Evolutionary conservation across 2,888 invertebrate genomes (phyloP).

Genomic region (Alsophila aescularia): DNA sequence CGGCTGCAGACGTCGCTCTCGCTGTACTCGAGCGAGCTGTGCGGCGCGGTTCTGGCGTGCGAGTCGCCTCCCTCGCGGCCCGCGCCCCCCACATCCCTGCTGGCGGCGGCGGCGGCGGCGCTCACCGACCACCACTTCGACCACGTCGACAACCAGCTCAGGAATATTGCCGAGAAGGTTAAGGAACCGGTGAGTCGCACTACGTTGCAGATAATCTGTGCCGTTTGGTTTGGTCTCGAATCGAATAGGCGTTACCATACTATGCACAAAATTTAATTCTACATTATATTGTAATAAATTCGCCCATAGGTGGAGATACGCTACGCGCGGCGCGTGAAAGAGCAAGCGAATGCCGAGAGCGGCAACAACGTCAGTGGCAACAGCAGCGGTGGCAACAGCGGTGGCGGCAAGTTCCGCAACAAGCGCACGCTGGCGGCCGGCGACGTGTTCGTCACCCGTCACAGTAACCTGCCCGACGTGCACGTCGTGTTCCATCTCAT

Average conservation of each 20-base stretch:
- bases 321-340: slow-evolving; percentile 59
- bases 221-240: no score
- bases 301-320: slow-evolving; percentile 56
- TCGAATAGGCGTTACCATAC: no score
- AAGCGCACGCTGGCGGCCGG: slow-evolving; percentile 88
- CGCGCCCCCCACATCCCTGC: slow-evolving; percentile 60
- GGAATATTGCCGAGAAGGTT: slow-evolving; percentile 86
- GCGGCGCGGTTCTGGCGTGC: slow-evolving; percentile 93
- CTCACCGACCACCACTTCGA: slow-evolving; percentile 97
- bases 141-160: slow-evolving; percentile 88
- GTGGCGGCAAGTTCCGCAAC: slow-evolving; percentile 39
- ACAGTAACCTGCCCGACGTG: slow-evolving; percentile 97
- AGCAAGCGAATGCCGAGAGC: slow-evolving; percentile 86
- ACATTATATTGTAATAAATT: neutral
- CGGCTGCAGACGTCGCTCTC: slow-evolving; percentile 96
- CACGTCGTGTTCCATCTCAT: slow-evolving; percentile 98
- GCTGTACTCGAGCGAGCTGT: slow-evolving; percentile 95
- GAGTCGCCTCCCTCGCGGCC: slow-evolving; percentile 68
- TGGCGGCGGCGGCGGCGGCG: slow-evolving; percentile 77
- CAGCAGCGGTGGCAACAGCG: slow-evolving; percentile 51
- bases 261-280: no score
- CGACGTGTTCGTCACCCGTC: slow-evolving; percentile 93
- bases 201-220: no score
- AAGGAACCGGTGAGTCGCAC: slow-evolving; percentile 79
- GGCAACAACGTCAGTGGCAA: slow-evolving; percentile 58